Evolutionary conservation across 2,113 vertebrate species (phyloP).

Genomic region (Anthoscopus minutus): DNA sequence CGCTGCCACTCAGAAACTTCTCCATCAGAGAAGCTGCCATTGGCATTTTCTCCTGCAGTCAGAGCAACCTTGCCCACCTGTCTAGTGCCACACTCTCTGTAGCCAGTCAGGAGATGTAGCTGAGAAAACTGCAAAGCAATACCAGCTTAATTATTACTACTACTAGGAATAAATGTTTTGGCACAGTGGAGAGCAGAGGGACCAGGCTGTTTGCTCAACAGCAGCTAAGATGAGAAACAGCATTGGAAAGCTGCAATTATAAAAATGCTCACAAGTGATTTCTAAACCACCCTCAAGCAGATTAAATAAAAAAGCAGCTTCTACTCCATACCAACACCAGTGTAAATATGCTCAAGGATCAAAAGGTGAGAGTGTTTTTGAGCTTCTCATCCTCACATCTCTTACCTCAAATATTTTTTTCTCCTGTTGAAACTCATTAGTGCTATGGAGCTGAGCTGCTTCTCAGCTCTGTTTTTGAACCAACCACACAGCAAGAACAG

Average conservation of each 20-base stretch:
- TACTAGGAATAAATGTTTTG: not conserved
- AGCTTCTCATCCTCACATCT: not conserved
- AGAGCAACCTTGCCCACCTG: not conserved
- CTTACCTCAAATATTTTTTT: constrained; percentile 18
- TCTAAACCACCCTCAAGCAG: not conserved
- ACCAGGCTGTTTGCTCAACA: not conserved
- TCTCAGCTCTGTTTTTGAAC: not conserved
- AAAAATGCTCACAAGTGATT: not conserved
- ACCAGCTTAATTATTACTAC: not conserved
- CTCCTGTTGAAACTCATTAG: constrained; percentile 4
- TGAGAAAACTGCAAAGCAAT: not conserved
- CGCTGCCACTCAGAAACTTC: fast-evolving
- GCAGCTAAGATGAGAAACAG: not conserved
- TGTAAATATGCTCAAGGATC: not conserved
- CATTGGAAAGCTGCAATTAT: not conserved
- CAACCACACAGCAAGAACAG: not conserved
- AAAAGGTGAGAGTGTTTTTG: not conserved
- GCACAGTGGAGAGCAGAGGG: not conserved
- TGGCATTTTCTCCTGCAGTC: not conserved
- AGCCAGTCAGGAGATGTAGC: not conserved
- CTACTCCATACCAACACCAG: not conserved
- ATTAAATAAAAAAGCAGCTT: not conserved
- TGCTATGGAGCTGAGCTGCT: not conserved
- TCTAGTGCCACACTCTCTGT: fast-evolving
- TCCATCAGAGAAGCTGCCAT: not conserved